A percentile compares a stretch with the other conserved stretches of the same genome.
phyloP scores from a whole-genome alignment of 2,888 invertebrate species.

The Aethes cnicana region DNA sequence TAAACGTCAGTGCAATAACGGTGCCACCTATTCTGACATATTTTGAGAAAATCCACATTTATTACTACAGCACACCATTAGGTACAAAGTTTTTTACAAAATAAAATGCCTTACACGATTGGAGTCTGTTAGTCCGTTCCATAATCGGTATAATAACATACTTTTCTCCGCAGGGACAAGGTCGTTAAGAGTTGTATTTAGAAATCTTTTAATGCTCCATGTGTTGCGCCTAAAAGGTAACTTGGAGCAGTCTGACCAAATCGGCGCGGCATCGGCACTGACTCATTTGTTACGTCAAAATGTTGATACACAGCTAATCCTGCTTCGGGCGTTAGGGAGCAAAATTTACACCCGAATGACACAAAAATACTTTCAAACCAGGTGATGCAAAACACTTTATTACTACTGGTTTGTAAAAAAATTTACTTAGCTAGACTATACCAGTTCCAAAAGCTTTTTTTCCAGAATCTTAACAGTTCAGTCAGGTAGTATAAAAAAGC shows the following conservation, averaged over 20 bases:
- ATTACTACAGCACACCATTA: neutral
- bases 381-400: no score
- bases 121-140: slow-evolving; percentile 20
- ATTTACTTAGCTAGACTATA: no score
- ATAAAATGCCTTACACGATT: slow-evolving; percentile 23
- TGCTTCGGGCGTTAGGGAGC: neutral
- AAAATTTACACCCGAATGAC: no score
- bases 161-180: slow-evolving; percentile 28
- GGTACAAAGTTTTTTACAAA: slow-evolving; percentile 7
- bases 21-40: neutral
- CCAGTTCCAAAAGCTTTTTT: no score
- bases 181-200: slow-evolving; percentile 29
- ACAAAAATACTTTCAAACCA: no score
- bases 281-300: slow-evolving; percentile 49
- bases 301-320: slow-evolving; percentile 20
- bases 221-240: slow-evolving; percentile 43
- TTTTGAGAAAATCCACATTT: slow-evolving; percentile 11
- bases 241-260: slow-evolving; percentile 46
- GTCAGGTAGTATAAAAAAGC: slow-evolving; percentile 23
- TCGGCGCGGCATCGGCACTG: slow-evolving; percentile 39
- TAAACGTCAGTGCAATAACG: slow-evolving; percentile 16
- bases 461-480: slow-evolving; percentile 1
- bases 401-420: no score
- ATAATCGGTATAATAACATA: slow-evolving; percentile 26
- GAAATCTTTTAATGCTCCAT: slow-evolving; percentile 29